phyloP scores from a whole-genome alignment of 2,797 vertebrate genomes.

The Cynopterus sphinx region DNA sequence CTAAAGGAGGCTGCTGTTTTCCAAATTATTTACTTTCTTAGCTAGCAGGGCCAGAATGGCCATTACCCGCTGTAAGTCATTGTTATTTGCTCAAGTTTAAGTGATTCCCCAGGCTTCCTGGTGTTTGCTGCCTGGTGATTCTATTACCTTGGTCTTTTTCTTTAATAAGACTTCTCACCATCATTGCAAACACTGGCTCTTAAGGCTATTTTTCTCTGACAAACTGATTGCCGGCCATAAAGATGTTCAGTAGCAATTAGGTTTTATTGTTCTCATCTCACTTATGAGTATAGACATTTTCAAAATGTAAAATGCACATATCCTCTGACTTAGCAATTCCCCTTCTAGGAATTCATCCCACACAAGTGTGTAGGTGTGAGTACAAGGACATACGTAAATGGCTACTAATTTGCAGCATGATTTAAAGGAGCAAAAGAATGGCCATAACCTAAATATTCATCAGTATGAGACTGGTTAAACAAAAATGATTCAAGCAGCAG shows the following conservation, averaged over 20 bases:
- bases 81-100: slow-evolving; percentile 23
- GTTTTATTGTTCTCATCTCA: slow-evolving; percentile 72
- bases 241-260: slow-evolving; percentile 69
- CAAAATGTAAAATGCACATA: slow-evolving; percentile 49
- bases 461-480: not conserved
- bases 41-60: not conserved
- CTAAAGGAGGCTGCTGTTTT: not conserved
- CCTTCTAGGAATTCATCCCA: slow-evolving; percentile 10
- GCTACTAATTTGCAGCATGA: slow-evolving; percentile 26
- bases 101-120: slow-evolving; percentile 16
- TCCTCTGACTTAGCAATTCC: slow-evolving; percentile 53
- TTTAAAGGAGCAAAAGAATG: slow-evolving; percentile 40
- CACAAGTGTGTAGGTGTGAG: not conserved
- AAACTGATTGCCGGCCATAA: slow-evolving; percentile 65
- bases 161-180: slow-evolving; percentile 62
- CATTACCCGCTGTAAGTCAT: not conserved
- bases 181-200: slow-evolving; percentile 49
- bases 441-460: slow-evolving; percentile 19
- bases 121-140: not conserved
- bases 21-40: slow-evolving; percentile 35
- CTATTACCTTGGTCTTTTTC: slow-evolving; percentile 24
- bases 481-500: not conserved
- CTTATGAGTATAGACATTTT: slow-evolving; percentile 32
- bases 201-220: slow-evolving; percentile 69
- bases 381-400: not conserved